These are phyloP conservation scores for Porites lobata DNA, from an alignment of 92 coral and sea anemone species.

Conservation along the genomic window DNA sequence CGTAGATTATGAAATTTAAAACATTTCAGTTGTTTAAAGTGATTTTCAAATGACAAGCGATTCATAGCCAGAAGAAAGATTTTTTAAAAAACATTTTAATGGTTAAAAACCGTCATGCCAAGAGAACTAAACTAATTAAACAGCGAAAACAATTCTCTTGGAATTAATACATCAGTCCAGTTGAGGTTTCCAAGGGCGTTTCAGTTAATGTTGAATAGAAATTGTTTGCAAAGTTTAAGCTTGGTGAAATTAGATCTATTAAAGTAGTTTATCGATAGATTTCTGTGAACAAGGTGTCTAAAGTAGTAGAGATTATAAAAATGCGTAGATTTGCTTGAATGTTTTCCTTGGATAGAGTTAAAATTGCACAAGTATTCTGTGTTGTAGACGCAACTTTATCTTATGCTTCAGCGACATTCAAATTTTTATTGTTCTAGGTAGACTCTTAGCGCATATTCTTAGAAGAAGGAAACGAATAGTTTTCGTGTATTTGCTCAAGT, in stretches of 20 bases:
- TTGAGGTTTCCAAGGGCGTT: conserved; percentile 23
- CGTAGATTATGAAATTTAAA: conserved; percentile 4
- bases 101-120: conserved; percentile 43
- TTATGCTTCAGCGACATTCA: conserved; percentile 69
- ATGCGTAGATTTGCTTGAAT: background rate
- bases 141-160: conserved; percentile 32
- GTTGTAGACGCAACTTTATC: conserved; percentile 2
- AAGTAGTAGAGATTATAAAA: conserved; percentile 10
- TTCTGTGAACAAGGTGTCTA: conserved; percentile 13
- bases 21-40: background rate
- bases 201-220: conserved; percentile 9
- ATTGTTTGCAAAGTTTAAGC: conserved; percentile 16
- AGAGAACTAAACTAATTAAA: conserved; percentile 19
- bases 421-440: conserved; percentile 54
- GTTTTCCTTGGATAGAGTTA: background rate
- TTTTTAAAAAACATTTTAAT: conserved; percentile 23
- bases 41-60: background rate
- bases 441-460: conserved; percentile 54
- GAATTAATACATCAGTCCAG: conserved; percentile 48
- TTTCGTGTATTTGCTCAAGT: conserved; percentile 72
- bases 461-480: conserved; percentile 28
- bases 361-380: conserved; percentile 18
- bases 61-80: conserved; percentile 29
- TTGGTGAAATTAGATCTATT: conserved; percentile 26
- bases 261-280: conserved; percentile 17